Conservation (phyloP, 1,140 invertebrate genomes). For the Sesamia nonagrioides region DNA sequence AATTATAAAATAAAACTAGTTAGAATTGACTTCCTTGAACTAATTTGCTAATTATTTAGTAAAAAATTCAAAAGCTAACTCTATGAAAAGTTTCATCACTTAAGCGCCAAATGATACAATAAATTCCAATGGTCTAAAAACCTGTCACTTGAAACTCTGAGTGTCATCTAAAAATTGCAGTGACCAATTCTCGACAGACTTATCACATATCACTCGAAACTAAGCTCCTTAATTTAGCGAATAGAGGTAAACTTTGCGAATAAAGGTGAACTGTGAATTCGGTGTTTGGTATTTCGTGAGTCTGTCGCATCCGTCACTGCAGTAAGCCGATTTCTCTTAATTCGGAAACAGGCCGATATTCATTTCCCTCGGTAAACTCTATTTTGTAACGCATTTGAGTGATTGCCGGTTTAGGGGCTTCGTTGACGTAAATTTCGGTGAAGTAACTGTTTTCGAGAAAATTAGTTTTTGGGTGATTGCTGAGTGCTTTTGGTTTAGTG, state of each 20-base stretch:
- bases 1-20: too few relatives aligned
- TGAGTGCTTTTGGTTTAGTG: not conserved
- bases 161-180: slow-evolving; percentile 2
- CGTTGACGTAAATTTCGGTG: slow-evolving; percentile 9
- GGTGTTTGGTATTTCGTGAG: slow-evolving; percentile 38
- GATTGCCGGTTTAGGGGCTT: slow-evolving; percentile 43
- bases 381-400: slow-evolving; percentile 60
- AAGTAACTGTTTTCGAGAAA: slow-evolving; percentile 25
- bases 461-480: not conserved
- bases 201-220: slow-evolving; percentile 16
- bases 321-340: slow-evolving; percentile 63
- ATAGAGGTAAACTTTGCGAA: slow-evolving; percentile 26
- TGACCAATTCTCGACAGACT: slow-evolving; percentile 20
- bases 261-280: slow-evolving; percentile 35
- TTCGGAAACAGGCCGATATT: slow-evolving; percentile 61
- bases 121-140: not conserved
- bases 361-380: slow-evolving; percentile 62
- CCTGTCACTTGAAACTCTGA: slow-evolving; percentile 6
- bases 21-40: too few relatives aligned
- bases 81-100: not conserved
- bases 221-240: slow-evolving; percentile 35
- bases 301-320: slow-evolving; percentile 42
- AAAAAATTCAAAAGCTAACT: not conserved
- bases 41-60: too few relatives aligned
- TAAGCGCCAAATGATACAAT: not conserved